Evolutionary conservation across 30 jellyfish, hydroid and myxozoan genomes (phyloP).

Genomic region (Turritopsis dohrnii): DNA sequence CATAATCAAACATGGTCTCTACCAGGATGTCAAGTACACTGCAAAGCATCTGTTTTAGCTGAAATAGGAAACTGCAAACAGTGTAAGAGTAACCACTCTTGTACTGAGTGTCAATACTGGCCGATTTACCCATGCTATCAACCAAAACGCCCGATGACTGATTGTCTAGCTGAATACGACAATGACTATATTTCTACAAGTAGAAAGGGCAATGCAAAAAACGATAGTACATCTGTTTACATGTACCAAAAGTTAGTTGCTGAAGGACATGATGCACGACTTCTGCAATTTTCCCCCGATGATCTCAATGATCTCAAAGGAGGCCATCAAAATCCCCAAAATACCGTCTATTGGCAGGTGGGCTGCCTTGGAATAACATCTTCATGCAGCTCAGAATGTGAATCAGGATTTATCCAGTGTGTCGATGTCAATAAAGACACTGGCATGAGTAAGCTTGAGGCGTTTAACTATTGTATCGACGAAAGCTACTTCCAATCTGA

Average conservation of each 20-base stretch:
- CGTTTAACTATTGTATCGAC: background rate
- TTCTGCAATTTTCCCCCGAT: background rate
- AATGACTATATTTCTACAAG: background rate
- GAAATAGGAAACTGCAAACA: background rate
- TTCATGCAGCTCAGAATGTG: background rate
- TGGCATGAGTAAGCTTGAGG: background rate
- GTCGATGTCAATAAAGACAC: background rate
- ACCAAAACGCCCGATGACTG: background rate
- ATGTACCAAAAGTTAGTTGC: background rate
- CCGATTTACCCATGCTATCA: constrained; percentile 12
- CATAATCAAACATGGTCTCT: background rate
- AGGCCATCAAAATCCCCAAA: background rate
- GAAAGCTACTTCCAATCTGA: background rate
- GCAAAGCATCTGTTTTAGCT: background rate
- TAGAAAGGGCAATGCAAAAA: background rate
- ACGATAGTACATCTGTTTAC: background rate
- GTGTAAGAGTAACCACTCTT: background rate
- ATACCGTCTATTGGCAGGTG: background rate
- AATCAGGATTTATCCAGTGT: background rate
- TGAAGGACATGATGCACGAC: constrained; percentile 14
- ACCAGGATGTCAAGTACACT: background rate
- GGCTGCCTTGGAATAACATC: constrained; percentile 4
- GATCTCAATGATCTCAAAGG: background rate
- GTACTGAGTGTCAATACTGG: constrained; percentile 11
- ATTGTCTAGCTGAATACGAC: background rate